Evolutionary conservation across 1,140 invertebrate genomes (phyloP), one percentile per base, ranked within the genome.

Genomic region (Drosophila repleta): DNA sequence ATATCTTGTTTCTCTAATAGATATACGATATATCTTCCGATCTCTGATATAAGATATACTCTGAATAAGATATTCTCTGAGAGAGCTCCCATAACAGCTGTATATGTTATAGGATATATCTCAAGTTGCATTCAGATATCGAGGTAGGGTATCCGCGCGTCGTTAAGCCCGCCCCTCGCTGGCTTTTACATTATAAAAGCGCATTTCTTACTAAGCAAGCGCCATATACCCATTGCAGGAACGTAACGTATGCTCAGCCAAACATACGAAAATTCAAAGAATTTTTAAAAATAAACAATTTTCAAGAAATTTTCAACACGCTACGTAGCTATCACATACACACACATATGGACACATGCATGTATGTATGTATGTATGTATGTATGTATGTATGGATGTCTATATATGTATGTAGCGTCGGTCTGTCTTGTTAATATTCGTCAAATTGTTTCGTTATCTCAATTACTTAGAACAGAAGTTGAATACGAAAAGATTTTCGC

Each of bases 281-380:
- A 87, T 76, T 84, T 75, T 80, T 88, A 56, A 56, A 63, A 79
- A 73, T 57, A 57, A 69, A 62, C 53, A 67, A 21, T 53, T 88
- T 87, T 74, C 52, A n/a, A 88, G 84, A 87, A 53, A 70, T 66
- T 39, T 56, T 5, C 26, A 21, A 35, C 52, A 48, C 17, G 65
- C 26, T 55, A 13, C 21, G 24, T 13, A 41, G 32, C n/a, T 56
- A 37, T 53, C 24, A 7, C 10, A 46, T 20, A 13, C 5, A 15
- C 46, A 18, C 8, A 63, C 5, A 35, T 41, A 24, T n/a, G n/a
- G n/a, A n/a, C 29, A 41, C 11, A 65, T 64, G 24, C 52, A 10
- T 52, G 51, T 39, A 21, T 48, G 35, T 62, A 10, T 41, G 15
- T 26, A 57, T 57, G 21, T 57, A 32, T 11, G 3, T 41, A 24